Evolutionary conservation across 1,140 invertebrate species (phyloP).

Genomic region (Cydia splendana): DNA sequence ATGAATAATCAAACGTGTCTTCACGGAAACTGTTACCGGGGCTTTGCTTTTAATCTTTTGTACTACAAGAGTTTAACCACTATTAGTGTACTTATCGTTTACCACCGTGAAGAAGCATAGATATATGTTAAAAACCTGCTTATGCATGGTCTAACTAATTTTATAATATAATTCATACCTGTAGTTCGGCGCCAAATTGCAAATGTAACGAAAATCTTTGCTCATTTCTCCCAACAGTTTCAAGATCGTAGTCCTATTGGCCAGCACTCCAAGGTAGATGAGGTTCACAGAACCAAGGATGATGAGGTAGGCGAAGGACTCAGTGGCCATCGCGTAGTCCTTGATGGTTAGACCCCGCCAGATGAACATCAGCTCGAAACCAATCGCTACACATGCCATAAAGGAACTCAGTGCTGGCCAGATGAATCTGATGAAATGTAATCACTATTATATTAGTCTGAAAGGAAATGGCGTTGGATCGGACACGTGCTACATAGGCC

Average conservation of each 20-base stretch:
- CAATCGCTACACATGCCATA: neutral
- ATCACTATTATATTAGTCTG: too few species aligned
- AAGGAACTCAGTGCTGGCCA: neutral
- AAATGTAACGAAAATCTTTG: neutral
- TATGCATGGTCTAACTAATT: neutral
- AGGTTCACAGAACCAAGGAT: neutral
- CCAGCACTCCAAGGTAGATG: neutral
- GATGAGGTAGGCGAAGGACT: conserved; percentile 1
- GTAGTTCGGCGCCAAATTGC: neutral
- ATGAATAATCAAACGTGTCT: too few species aligned
- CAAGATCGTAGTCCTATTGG: neutral
- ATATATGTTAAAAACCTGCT: too few species aligned
- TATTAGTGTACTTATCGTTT: too few species aligned
- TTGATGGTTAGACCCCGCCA: neutral
- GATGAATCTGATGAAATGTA: neutral
- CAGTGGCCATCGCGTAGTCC: conserved; percentile 1
- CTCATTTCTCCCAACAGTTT: neutral
- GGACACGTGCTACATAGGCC: too few species aligned
- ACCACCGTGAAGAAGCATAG: too few species aligned
- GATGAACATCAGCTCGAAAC: neutral
- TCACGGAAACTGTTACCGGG: too few species aligned
- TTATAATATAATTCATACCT: neutral
- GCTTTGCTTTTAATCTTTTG: too few species aligned
- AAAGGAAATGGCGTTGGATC: too few species aligned
- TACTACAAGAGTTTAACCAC: too few species aligned